Percentiles rank a stretch among this genome's conserved stretches.
phyloP scores from a whole-genome alignment of 2,113 vertebrate genomes.

The Stercorarius parasiticus region DNA sequence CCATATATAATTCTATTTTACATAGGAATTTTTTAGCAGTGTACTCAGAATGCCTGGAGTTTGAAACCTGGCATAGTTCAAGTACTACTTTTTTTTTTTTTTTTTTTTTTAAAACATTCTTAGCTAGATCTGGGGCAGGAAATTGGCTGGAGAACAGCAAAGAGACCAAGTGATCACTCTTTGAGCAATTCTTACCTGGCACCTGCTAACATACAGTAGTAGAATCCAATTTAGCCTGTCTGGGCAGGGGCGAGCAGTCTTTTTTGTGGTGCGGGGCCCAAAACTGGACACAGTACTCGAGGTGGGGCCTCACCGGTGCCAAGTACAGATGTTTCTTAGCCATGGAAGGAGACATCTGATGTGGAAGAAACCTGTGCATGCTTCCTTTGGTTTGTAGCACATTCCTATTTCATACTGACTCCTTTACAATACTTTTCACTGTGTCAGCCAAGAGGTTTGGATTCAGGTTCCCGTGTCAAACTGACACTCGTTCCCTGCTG shows the following conservation, averaged over 20 bases:
- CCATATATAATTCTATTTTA: not conserved
- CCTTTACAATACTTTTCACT: not conserved
- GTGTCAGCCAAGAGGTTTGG: not conserved
- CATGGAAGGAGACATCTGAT: not conserved
- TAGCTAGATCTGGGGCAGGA: not conserved
- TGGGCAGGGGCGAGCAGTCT: not conserved
- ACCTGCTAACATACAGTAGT: not conserved
- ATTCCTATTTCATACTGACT: not conserved
- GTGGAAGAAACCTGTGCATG: rapidly evolving
- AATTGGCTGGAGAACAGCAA: not conserved
- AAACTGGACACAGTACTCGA: too few species aligned
- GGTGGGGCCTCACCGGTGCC: too few species aligned
- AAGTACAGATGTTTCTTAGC: not conserved
- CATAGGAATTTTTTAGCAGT: not conserved
- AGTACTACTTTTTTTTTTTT: not conserved
- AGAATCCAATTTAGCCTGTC: not conserved
- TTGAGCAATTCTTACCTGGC: not conserved
- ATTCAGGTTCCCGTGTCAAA: rapidly evolving
- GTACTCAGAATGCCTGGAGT: not conserved
- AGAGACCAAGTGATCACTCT: not conserved
- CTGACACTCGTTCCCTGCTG: not conserved
- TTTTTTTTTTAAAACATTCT: not conserved
- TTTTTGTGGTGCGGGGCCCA: too few species aligned
- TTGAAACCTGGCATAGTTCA: not conserved
- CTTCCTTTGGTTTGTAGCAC: not conserved